Percentiles rank a stretch among this genome's conserved stretches.
Evolutionary conservation across 2,113 vertebrate species (phyloP).

Genomic region (Eubucco bourcierii): DNA sequence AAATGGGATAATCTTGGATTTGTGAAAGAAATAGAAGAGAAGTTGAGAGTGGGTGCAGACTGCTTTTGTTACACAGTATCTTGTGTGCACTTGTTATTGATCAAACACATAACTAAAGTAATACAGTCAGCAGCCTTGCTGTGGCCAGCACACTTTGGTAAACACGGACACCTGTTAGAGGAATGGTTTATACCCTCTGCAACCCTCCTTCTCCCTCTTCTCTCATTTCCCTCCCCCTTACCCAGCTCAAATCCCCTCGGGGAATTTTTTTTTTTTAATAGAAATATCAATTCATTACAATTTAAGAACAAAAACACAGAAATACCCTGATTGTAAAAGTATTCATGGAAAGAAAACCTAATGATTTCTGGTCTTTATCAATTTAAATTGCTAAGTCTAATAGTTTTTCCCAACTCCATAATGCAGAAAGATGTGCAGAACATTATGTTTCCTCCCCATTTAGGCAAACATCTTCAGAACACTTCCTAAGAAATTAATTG

Average conservation of each 20-base stretch:
- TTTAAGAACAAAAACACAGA: neutral
- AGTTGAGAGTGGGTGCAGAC: neutral
- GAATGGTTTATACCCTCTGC: neutral
- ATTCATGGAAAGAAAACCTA: neutral
- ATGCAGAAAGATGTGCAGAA: conserved; percentile 67
- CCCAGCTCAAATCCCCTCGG: neutral
- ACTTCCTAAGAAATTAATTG: conserved; percentile 85
- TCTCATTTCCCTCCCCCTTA: no score
- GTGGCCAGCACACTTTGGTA: neutral
- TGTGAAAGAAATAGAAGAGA: neutral
- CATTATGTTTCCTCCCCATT: conserved; percentile 70
- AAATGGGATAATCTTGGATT: conserved; percentile 20
- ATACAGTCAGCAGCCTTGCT: neutral
- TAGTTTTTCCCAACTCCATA: conserved; percentile 51
- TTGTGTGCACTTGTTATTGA: neutral
- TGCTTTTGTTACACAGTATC: neutral
- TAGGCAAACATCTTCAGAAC: conserved; percentile 75
- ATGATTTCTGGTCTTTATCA: conserved; percentile 8
- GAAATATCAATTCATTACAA: neutral
- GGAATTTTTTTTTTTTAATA: neutral
- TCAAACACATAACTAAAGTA: neutral
- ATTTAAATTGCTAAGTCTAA: conserved; percentile 9
- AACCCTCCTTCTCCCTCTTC: no score
- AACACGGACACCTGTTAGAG: conserved; percentile 45
- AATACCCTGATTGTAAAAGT: neutral